phyloP scores from a whole-genome alignment of 2,113 vertebrate genomes.

The Barbus barbus region DNA sequence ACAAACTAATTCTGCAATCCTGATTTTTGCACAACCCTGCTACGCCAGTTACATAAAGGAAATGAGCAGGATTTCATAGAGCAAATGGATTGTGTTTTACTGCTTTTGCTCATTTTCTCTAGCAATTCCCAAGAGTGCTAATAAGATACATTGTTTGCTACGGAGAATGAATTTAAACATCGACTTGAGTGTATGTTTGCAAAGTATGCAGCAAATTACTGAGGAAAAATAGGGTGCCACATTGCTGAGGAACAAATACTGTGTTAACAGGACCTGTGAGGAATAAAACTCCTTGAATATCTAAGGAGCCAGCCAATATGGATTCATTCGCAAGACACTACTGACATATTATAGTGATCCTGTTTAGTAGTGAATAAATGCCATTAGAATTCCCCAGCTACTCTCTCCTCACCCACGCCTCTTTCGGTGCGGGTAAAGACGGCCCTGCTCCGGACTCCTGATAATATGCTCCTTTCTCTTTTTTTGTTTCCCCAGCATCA shows the following conservation, averaged over 20 bases:
- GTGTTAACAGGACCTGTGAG: slow-evolving; percentile 26
- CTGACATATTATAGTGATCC: slow-evolving; percentile 38
- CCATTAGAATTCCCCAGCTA: slow-evolving; percentile 15
- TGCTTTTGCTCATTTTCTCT: slow-evolving; percentile 28
- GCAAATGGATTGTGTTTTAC: slow-evolving; percentile 23
- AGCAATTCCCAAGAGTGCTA: slow-evolving; percentile 32
- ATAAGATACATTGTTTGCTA: slow-evolving; percentile 38
- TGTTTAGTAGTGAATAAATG: slow-evolving; percentile 35
- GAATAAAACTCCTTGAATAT: slow-evolving; percentile 23
- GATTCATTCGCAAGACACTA: background rate
- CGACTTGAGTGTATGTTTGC: slow-evolving; percentile 43
- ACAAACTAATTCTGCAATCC: background rate
- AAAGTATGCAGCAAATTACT: slow-evolving; percentile 45
- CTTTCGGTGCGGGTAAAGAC: background rate
- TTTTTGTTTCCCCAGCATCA: slow-evolving; percentile 16
- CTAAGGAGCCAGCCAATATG: background rate
- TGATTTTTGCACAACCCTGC: background rate
- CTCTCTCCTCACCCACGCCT: background rate
- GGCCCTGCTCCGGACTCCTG: slow-evolving; percentile 13
- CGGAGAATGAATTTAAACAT: slow-evolving; percentile 45
- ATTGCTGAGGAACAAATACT: background rate
- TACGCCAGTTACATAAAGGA: slow-evolving; percentile 14
- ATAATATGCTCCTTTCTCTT: slow-evolving; percentile 24
- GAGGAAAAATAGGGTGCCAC: slow-evolving; percentile 13
- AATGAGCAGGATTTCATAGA: slow-evolving; percentile 34